Base-by-base conservation (phyloP, 2,113 vertebrate species). In the Hippolais icterina region DNA sequence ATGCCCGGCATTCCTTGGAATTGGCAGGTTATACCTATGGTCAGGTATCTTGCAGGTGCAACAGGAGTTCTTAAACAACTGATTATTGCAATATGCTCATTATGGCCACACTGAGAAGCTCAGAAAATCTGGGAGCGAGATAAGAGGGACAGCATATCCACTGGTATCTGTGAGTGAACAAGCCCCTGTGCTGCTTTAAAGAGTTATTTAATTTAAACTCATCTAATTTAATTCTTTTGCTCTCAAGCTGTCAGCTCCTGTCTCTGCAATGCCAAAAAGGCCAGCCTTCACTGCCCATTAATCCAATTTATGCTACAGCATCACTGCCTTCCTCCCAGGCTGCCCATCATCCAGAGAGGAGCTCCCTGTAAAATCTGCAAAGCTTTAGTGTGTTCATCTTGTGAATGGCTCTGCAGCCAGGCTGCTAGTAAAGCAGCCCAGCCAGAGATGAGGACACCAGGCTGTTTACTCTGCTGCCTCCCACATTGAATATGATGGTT, bases 131-230 rank as follows among this genome's bases (percentile, higher is more conserved):
- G 19, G 13, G 15, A 52, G 22, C 5, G 2, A 53, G 31, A 35
- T 2, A 60, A 60, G 19, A 83, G 18, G 10, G 31, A 54, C 15
- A 60, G 3, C n/a, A 11, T 46, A 47, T 61, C 29, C 44, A 61
- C 14, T 3, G 6, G 47, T 23, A 83, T 59, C 60, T 77, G 21
- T 63, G 35, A 76, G 47, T 37, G 54, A 89, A 8, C 35, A 84
- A 92, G 56, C 46, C 93, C 42, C 31, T 80, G 59, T 74, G 87
- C 29, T 80, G 56, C 60, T 90, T 92, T 86, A 83, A 92, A 71
- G n/a, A 83, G 71, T 84, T 94, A 95, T 94, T 96, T 83, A 90
- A 95, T 97, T 93, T 92, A 90, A 90, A 89, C 44, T 88, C 88
- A 39, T 84, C 81, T 92, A 87, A 95, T 92, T 92, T 83, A 94